These are phyloP conservation scores for Remorina albescens DNA, from an alignment of 2,797 vertebrate species.

Conservation along the genomic window DNA sequence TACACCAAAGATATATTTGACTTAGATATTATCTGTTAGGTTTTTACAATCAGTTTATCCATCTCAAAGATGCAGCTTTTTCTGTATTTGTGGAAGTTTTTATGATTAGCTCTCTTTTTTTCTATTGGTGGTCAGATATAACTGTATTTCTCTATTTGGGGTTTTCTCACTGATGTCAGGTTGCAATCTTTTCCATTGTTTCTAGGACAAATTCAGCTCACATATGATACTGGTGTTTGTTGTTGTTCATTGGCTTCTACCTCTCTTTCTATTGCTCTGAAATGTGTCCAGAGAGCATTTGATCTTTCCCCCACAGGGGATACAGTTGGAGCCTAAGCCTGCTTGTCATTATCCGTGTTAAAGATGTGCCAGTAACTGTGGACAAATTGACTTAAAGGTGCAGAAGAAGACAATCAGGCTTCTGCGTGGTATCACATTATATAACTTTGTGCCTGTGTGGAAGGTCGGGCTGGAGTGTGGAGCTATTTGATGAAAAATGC, in stretches of 20 bases:
- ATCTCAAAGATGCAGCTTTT: constrained; percentile 21
- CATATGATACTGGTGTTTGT: constrained; percentile 18
- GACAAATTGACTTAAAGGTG: constrained; percentile 36
- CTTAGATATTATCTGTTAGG: constrained; percentile 37
- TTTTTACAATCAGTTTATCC: constrained; percentile 43
- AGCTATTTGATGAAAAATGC: constrained; percentile 55
- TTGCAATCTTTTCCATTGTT: constrained; percentile 25
- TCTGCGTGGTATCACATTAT: constrained; percentile 35
- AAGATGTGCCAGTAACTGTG: constrained; percentile 14
- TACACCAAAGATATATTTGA: constrained; percentile 44
- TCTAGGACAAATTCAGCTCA: constrained; percentile 29
- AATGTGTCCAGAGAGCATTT: constrained; percentile 47
- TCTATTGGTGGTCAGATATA: constrained; percentile 6
- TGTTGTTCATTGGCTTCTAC: constrained; percentile 15
- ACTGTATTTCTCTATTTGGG: constrained; percentile 17
- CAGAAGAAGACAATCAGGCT: constrained; percentile 27
- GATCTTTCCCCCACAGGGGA: constrained; percentile 32
- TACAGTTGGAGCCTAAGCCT: constrained; percentile 21
- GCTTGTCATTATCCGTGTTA: constrained; percentile 21
- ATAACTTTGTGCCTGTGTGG: constrained; percentile 34
- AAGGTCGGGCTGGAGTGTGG: constrained; percentile 5
- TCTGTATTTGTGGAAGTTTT: constrained; percentile 8
- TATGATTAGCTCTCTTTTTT: constrained; percentile 25
- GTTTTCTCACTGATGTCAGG: constrained; percentile 27
- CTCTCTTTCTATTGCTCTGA: constrained; percentile 16